Evolutionary conservation across 2,888 invertebrate species (phyloP).

Genomic region (Abrostola triplasia): DNA sequence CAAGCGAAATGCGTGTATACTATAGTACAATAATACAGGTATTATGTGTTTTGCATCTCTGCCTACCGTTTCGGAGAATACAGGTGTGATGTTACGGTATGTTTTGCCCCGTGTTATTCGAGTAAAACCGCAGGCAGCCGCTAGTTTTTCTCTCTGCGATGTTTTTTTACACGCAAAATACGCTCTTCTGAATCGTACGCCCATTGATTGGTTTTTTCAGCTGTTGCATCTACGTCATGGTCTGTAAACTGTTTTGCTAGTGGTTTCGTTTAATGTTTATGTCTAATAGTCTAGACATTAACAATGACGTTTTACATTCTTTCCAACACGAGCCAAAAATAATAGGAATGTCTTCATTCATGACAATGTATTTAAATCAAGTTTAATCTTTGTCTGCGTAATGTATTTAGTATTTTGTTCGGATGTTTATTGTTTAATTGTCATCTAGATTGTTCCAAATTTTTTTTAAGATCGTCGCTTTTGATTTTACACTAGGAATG

Average conservation of each 20-base stretch:
- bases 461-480: too few species aligned
- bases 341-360: slow-evolving; percentile 49
- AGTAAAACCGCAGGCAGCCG: background rate
- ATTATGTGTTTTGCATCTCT: too few species aligned
- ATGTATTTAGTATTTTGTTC: slow-evolving; percentile 4
- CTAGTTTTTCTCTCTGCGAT: background rate
- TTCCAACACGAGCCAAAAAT: slow-evolving; percentile 47
- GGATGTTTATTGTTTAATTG: background rate
- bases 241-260: slow-evolving; percentile 21
- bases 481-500: too few species aligned
- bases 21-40: too few species aligned
- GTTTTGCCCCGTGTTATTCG: background rate
- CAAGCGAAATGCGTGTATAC: too few species aligned
- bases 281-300: slow-evolving; percentile 45
- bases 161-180: slow-evolving; percentile 12
- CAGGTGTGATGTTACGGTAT: too few species aligned
- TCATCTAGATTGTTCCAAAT: background rate
- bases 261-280: slow-evolving; percentile 25
- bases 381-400: background rate
- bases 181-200: slow-evolving; percentile 33
- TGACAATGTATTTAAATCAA: slow-evolving; percentile 34
- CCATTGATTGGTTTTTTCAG: slow-evolving; percentile 46
- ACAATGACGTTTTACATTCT: slow-evolving; percentile 47
- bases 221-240: slow-evolving; percentile 38
- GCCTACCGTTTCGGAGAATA: too few species aligned